Evolutionary conservation across 2,113 vertebrate genomes (phyloP), one percentile per base, ranked within the genome.

Genomic region (Entomyzon cyanotis): DNA sequence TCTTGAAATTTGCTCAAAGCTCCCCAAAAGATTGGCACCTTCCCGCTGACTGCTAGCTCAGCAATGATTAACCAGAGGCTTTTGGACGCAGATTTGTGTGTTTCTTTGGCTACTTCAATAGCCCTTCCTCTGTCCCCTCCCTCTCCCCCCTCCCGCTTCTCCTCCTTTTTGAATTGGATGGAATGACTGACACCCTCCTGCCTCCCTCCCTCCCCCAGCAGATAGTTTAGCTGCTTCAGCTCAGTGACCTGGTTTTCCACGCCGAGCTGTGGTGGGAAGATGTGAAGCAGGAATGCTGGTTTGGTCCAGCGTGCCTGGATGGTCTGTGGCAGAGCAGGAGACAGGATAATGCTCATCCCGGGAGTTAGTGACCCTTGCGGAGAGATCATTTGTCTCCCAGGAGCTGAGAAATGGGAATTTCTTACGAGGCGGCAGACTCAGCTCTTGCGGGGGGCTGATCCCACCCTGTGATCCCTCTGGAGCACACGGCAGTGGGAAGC

Each of bases 141-240:
- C 75, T 80, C 62, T 80, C 47, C 91, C 37, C 56, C 28, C 60
- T 78, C 77, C 76, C 22, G 21, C 71, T 68, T 67, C 77, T 75
- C 30, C 71, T 67, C 8, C 79, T 50, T 64, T 94, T 83, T n/a
- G 59, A 88, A 79, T 53, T 4, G 63, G 44, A 20, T 37, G 5
- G 5, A 52, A 19, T 83, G 92, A 88, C 18, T 69, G 94, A 88
- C 82, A 49, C 63, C 21, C 46, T 90, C 74, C 85, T 53, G 78
- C 83, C 52, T 83, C 60, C 74, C 55, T 70, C 69, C 84, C 75
- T 82, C 75, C 90, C 75, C 67, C 12, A 12, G 69, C 88, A 65
- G 78, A 87, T 24, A 83, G 55, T 41, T 87, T 2, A 20, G 60
- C 81, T 63, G 80, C 35, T 49, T 47, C 82, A 30, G 82, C 62